Base-by-base conservation (phyloP, 2,113 vertebrate genomes). In the Ancistrus triradiatus region DNA sequence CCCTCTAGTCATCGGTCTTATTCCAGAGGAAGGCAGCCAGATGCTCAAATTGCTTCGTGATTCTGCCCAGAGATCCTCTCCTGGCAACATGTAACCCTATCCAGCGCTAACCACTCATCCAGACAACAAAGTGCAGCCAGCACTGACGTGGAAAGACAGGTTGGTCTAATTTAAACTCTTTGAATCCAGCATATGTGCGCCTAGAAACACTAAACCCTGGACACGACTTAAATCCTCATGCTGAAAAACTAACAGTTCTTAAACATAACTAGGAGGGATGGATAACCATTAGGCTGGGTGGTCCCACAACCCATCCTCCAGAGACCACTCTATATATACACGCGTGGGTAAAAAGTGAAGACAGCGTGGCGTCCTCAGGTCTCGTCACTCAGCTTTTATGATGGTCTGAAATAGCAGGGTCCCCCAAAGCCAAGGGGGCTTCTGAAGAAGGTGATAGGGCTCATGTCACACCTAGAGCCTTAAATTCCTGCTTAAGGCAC, bases 311-410 rank as follows among this genome's bases (percentile, higher is more conserved):
- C 49, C 72, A 60, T 66, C 64, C 69, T 53, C 70, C 50, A 35
- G 57, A 57, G 35, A 28, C 27, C 50, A 62, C 80, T 80, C 87
- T 87, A 87, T 84, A 86, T 85, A 86, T 85, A 88, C 78, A 78
- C 48, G 43, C 75, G 65, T n/a, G n/a, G n/a, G n/a, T n/a, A n/a
- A n/a, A n/a, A n/a, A n/a, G 78, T 85, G 81, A 84, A 78, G 82
- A 87, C 84, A 84, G 80, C 10, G 74, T 80, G 85, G 86, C 85
- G 85, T 84, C 85, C 81, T 48, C 57, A 46, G 76, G 85, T 85
- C 84, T 79, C 79, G 80, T 81, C 83, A 76, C 79, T 78, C 74
- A 61, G 47, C 46, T 70, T 86, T 87, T 86, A 86, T 40, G 82
- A 73, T 59, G 74, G 65, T 83, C 73, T 66, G 78, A 89, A 88